A percentile compares a stretch with the other conserved stretches of the same genome.
Conservation (phyloP, 2,113 vertebrate species). For the Hypanus sabinus region DNA sequence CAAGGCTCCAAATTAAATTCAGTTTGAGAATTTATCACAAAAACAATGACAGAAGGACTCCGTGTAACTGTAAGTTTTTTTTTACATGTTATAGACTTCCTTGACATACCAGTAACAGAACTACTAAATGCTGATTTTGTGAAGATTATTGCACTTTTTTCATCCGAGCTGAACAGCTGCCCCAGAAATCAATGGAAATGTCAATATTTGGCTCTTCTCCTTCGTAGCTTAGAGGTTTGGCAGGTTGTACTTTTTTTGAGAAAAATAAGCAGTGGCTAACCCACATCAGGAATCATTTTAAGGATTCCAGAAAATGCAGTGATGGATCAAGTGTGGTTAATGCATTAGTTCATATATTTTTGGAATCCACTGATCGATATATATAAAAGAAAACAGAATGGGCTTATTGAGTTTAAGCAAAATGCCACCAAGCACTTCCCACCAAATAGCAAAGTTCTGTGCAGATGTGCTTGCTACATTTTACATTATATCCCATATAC, state of each 20-base stretch:
- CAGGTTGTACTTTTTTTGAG: neutral
- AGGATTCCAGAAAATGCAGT: constrained; percentile 21
- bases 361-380: constrained; percentile 24
- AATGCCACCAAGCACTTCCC: neutral
- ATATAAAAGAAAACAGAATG: neutral
- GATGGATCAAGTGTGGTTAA: constrained; percentile 13
- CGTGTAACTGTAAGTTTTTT: neutral
- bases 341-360: constrained; percentile 26
- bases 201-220: constrained; percentile 25
- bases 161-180: neutral
- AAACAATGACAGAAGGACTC: neutral
- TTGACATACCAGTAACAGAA: neutral
- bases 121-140: neutral
- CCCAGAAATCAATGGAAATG: constrained; percentile 28
- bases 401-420: neutral
- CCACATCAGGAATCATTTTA: constrained; percentile 22
- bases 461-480: neutral
- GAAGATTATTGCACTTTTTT: constrained; percentile 10
- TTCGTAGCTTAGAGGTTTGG: constrained; percentile 30
- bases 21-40: neutral
- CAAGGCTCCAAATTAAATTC: neutral
- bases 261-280: constrained; percentile 8
- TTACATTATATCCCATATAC: neutral
- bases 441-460: neutral
- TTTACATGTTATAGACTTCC: neutral